These are phyloP conservation scores for Limnephilus auricula DNA, from an alignment of 2,888 invertebrate species.

Conservation along the genomic window DNA sequence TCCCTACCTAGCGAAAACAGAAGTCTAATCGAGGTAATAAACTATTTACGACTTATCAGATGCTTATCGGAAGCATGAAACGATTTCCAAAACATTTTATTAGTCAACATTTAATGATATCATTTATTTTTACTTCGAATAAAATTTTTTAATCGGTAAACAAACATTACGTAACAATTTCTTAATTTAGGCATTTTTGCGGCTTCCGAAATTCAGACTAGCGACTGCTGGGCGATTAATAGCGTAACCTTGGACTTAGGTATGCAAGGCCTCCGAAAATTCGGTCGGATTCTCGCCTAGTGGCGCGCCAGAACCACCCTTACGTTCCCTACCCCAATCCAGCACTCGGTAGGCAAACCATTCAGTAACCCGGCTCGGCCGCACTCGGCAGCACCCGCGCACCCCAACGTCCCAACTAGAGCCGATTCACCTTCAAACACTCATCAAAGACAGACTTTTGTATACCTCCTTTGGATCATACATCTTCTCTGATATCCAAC, in stretches of 20 bases:
- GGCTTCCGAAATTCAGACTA: background rate
- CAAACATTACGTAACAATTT: background rate
- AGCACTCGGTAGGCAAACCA: constrained; percentile 49
- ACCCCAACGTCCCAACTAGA: constrained; percentile 10
- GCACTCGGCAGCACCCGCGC: constrained; percentile 54
- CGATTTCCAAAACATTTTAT: background rate
- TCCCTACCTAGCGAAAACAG: background rate
- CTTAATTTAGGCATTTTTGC: background rate
- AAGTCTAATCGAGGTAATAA: background rate
- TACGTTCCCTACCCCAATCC: constrained; percentile 25
- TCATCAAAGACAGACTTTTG: constrained; percentile 6
- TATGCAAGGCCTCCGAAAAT: constrained; percentile 17
- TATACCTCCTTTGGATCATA: background rate
- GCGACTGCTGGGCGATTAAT: background rate
- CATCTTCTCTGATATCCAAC: background rate
- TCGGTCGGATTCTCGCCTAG: constrained; percentile 31
- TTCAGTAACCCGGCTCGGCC: constrained; percentile 60
- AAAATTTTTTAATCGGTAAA: background rate
- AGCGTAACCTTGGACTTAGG: background rate
- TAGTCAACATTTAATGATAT: background rate
- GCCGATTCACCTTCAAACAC: constrained; percentile 19
- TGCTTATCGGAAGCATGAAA: background rate
- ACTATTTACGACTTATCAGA: background rate
- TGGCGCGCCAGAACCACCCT: constrained; percentile 39
- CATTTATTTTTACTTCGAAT: background rate